Evolutionary conservation across 2,113 vertebrate species (phyloP).

Genomic region (Enhydra lutris): DNA sequence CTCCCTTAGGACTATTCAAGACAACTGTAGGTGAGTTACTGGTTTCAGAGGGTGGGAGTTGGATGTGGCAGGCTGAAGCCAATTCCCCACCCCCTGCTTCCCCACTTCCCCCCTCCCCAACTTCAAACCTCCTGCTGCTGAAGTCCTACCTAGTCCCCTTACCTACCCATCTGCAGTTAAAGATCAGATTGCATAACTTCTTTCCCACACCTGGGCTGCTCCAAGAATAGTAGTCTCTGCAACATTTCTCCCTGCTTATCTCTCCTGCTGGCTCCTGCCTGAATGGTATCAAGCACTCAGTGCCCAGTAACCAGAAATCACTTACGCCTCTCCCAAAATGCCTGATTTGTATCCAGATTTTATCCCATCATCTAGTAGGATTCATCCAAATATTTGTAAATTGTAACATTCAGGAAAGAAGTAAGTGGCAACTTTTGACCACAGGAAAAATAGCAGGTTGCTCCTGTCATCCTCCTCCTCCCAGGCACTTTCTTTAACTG

Average conservation of each 20-base stretch:
- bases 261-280: background rate
- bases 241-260: background rate
- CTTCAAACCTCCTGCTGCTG: background rate
- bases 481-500: background rate
- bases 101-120: too few relatives aligned
- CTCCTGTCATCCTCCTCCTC: background rate
- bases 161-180: background rate
- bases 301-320: background rate
- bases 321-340: background rate
- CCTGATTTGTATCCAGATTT: background rate
- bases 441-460: background rate
- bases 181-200: background rate
- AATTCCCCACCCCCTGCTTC: too few relatives aligned
- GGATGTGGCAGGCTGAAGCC: background rate
- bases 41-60: background rate
- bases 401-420: background rate
- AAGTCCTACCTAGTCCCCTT: background rate
- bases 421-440: background rate
- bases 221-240: background rate
- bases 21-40: background rate
- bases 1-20: background rate
- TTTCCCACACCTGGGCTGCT: background rate
- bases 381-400: background rate
- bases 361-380: background rate
- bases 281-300: too few relatives aligned